phyloP scores from a whole-genome alignment of 2,888 invertebrate genomes.

The Entomobrya multifasciata region DNA sequence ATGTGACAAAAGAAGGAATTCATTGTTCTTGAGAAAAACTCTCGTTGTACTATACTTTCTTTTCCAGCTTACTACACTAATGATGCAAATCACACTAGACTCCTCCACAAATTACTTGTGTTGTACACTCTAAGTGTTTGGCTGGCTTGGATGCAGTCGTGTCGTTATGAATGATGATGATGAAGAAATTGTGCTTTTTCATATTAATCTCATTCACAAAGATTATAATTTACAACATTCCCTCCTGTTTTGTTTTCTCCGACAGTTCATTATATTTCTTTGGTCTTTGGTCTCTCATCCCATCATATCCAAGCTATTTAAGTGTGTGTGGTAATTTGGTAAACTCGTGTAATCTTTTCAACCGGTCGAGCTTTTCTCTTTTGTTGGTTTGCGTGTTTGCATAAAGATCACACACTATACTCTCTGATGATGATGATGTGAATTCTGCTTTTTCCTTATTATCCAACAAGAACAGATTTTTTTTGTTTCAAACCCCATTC shows the following conservation, averaged over 20 bases:
- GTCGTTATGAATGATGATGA: slow-evolving; percentile 36
- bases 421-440: too few relatives aligned
- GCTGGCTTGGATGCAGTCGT: background rate
- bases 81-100: slow-evolving; percentile 23
- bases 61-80: slow-evolving; percentile 20
- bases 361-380: background rate
- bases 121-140: background rate
- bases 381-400: too few relatives aligned
- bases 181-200: too few relatives aligned
- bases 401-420: too few relatives aligned
- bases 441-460: background rate
- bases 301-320: slow-evolving; percentile 7
- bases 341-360: slow-evolving; percentile 28
- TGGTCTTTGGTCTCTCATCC: background rate
- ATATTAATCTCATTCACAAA: slow-evolving; percentile 20
- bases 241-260: background rate
- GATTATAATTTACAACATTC: slow-evolving; percentile 31
- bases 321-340: background rate
- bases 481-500: background rate
- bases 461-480: background rate
- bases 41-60: too few relatives aligned
- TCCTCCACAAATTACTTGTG: slow-evolving; percentile 34
- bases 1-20: too few relatives aligned
- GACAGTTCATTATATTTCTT: background rate
- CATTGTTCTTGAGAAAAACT: too few relatives aligned